A percentile compares a stretch with the other conserved stretches of the same genome.
phyloP scores from a whole-genome alignment of 2,113 vertebrate genomes.

The Psittacula cyanocephala region DNA sequence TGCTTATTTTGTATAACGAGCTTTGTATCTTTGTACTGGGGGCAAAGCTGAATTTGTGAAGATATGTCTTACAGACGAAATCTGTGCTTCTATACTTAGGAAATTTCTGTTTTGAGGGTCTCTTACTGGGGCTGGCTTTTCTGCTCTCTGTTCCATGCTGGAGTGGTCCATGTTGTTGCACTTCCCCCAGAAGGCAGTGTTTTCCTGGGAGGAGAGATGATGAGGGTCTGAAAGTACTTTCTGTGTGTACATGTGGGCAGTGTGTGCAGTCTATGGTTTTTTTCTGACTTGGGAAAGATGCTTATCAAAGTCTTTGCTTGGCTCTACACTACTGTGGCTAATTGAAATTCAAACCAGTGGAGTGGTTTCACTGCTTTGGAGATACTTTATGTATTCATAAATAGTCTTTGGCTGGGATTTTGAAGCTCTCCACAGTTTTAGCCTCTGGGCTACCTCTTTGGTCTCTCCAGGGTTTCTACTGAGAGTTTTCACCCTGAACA shows the following conservation, averaged over 20 bases:
- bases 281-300: neutral
- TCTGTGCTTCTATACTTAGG: neutral
- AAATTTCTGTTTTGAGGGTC: neutral
- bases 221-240: neutral
- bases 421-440: neutral
- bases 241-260: neutral
- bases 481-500: neutral
- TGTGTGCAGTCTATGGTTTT: neutral
- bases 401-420: neutral
- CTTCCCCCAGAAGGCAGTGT: neutral
- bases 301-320: neutral
- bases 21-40: neutral
- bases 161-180: neutral
- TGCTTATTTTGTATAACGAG: neutral
- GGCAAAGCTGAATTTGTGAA: neutral
- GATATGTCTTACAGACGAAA: neutral
- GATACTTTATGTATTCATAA: neutral
- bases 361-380: neutral
- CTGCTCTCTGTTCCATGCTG: neutral
- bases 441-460: neutral
- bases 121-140: neutral
- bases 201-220: neutral
- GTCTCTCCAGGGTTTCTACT: neutral
- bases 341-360: neutral
- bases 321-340: neutral